A percentile compares a stretch with the other conserved stretches of the same genome.
These are phyloP conservation scores for Thysanoteuthis rhombus DNA, from an alignment of 2,888 invertebrate genomes.

Conservation along the genomic window DNA sequence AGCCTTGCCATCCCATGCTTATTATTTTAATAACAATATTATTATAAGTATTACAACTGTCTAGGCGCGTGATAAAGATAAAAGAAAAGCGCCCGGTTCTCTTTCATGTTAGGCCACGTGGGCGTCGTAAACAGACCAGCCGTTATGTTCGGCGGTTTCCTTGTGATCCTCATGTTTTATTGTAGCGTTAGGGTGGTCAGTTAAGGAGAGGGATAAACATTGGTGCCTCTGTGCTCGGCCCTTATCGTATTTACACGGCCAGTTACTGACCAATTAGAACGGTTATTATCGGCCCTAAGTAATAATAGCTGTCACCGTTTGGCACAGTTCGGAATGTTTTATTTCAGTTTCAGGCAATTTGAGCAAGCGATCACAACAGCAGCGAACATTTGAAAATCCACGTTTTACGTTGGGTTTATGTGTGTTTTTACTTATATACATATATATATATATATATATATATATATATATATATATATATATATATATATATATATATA, in stretches of 20 bases:
- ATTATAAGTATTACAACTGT: background rate
- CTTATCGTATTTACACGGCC: background rate
- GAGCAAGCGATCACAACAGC: background rate
- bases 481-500: too few species aligned
- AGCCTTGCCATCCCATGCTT: background rate
- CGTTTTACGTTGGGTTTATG: background rate
- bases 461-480: too few species aligned
- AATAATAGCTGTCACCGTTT: background rate
- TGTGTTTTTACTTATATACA: background rate
- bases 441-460: too few species aligned
- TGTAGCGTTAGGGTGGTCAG: background rate
- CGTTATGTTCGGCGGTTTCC: background rate
- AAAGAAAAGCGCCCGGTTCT: background rate
- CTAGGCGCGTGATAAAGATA: background rate
- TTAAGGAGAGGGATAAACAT: background rate
- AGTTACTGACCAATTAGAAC: background rate
- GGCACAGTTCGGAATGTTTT: background rate
- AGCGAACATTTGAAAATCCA: background rate
- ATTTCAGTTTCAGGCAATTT: background rate
- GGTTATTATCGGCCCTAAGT: constrained; percentile 12
- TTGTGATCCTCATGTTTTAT: background rate
- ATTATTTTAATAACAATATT: background rate
- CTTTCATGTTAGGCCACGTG: background rate
- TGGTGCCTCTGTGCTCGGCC: background rate
- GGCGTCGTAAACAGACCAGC: background rate